These are phyloP conservation scores for Phenganax marumi DNA, from an alignment of 92 coral and sea anemone genomes.

Conservation along the genomic window DNA sequence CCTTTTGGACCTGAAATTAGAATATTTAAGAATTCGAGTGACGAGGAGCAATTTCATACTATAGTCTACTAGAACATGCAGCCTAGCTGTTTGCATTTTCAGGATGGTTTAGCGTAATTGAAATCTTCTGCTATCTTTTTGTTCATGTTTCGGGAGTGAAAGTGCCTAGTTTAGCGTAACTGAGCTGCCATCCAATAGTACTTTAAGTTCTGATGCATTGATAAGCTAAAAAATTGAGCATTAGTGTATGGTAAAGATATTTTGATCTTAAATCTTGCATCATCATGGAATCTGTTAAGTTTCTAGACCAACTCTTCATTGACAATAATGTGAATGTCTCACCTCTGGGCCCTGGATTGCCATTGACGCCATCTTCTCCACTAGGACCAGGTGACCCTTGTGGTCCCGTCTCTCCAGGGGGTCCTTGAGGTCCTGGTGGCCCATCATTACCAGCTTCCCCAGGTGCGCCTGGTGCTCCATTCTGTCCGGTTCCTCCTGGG, in stretches of 20 bases:
- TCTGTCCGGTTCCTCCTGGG: neutral
- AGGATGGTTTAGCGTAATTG: too few species aligned
- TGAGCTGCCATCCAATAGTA: too few species aligned
- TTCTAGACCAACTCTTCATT: neutral
- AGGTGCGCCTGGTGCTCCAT: neutral
- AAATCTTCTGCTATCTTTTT: too few species aligned
- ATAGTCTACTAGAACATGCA: neutral
- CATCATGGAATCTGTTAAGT: neutral
- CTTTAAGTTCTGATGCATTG: too few species aligned
- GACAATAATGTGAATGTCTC: neutral
- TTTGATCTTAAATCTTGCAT: neutral
- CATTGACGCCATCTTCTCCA: slow-evolving; percentile 15
- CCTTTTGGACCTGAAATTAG: slow-evolving; percentile 2
- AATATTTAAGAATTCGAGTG: neutral
- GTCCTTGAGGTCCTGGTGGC: neutral
- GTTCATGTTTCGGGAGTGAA: too few species aligned
- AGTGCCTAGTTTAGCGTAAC: too few species aligned
- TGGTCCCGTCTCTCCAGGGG: neutral
- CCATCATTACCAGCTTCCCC: slow-evolving; percentile 2
- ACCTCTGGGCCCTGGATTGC: slow-evolving; percentile 23
- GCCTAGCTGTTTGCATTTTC: neutral
- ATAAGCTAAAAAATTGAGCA: too few species aligned
- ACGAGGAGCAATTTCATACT: neutral
- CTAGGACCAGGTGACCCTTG: neutral
- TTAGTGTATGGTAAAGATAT: too few species aligned